Evolutionary conservation across 2,113 vertebrate genomes (phyloP).

Genomic region (Microcebus murinus): DNA sequence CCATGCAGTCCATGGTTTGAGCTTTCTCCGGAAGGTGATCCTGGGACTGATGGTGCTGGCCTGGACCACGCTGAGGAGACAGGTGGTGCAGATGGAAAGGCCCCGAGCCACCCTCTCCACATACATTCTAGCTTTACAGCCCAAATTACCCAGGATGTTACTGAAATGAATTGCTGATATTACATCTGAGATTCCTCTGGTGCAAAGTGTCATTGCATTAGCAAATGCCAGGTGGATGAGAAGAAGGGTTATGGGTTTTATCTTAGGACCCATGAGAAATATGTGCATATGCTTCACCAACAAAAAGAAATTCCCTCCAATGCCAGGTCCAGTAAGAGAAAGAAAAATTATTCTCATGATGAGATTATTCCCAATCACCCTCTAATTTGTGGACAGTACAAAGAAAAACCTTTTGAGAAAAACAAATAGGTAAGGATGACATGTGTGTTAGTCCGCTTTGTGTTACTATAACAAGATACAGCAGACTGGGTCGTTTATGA

Average conservation of each 20-base stretch:
- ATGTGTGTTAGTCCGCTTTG: background rate
- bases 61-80: background rate
- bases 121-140: background rate
- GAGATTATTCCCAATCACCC: background rate
- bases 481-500: background rate
- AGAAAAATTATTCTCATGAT: background rate
- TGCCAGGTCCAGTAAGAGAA: background rate
- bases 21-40: background rate
- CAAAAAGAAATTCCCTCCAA: background rate
- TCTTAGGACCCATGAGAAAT: too few species aligned
- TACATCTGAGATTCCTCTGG: background rate
- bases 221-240: background rate
- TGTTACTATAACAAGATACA: background rate
- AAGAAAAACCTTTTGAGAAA: background rate
- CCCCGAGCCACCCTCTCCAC: background rate
- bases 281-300: background rate
- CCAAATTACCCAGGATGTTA: background rate
- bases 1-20: background rate
- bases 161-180: background rate
- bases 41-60: background rate
- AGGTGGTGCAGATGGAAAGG: background rate
- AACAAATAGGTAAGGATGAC: background rate
- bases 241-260: background rate
- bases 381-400: background rate
- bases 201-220: background rate